A percentile compares a stretch with the other conserved stretches of the same genome.
Conservation (phyloP, 30 jellyfish, hydroid and myxozoan species). For the Pelagia noctiluca region DNA sequence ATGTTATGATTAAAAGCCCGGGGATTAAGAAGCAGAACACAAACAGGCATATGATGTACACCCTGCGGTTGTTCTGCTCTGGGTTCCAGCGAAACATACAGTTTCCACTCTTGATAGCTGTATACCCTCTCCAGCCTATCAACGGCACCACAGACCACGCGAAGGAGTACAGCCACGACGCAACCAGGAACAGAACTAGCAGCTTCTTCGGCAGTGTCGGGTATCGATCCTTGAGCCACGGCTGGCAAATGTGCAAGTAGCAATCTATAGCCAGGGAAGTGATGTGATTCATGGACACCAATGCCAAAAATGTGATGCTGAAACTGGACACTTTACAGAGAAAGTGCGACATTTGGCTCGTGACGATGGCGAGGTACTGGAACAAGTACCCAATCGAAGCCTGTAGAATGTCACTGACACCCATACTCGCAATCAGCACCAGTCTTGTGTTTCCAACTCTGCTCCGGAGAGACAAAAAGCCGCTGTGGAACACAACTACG, state of each 20-base stretch:
- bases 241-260: constrained; percentile 4
- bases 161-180: constrained; percentile 1
- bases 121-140: neutral
- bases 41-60: neutral
- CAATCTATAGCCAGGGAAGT: neutral
- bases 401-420: neutral
- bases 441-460: neutral
- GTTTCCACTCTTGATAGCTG: neutral
- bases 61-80: neutral
- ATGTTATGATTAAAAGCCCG: neutral
- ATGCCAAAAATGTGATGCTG: neutral
- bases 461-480: too few species aligned
- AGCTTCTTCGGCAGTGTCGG: neutral
- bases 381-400: neutral
- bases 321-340: neutral
- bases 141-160: neutral
- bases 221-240: neutral
- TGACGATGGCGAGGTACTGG: neutral
- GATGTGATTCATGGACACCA: constrained; percentile 7
- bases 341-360: neutral
- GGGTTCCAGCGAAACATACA: neutral
- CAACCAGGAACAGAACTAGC: neutral
- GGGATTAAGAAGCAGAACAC: constrained; percentile 4
- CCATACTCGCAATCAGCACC: neutral
- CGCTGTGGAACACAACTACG: neutral